Base-by-base conservation (phyloP, 2,888 invertebrate genomes). In the Acanthosoma haemorrhoidale region DNA sequence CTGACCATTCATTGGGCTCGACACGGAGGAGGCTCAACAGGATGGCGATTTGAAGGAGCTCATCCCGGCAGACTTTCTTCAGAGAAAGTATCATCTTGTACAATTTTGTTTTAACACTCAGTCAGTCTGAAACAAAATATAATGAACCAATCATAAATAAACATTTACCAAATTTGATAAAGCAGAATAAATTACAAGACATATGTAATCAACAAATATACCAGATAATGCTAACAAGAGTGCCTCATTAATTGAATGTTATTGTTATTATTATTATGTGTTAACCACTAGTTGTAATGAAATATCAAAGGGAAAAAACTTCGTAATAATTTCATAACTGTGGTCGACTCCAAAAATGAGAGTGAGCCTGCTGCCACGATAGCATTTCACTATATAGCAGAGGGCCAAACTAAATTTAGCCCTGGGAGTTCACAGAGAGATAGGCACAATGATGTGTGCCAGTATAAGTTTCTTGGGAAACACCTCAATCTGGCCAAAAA, bases 51-150 rank as follows among this genome's bases (percentile, higher is more conserved):
- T 92, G 88, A 74, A 94, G 81, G 77, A 93, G 82, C 82, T 92
- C 92, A 79, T 91, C 90, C 64, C 90, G 87, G 77, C 90, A 90
- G 59, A 90, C 82, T 80, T 92, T 92, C 82, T 92, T 92, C 76
- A 91, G 81, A 76, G 89, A 88, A 81, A 92, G 84, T 92, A 92
- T 92, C 61, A 51, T 67, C n/a, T 34, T 64, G 8, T n/a, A 16
- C 11, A 16, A 31, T 16, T 59, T 29, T 29, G 15, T 57, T 43
- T 67, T 11, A 67, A n/a, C 34, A 16, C 31, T 16, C 31, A 25
- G 21, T 51, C 51, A 57, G 43, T 57, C 67, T 67, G 51, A 34
- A 67, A 67, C 25, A 51, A 13, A 31, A 34, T 11, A 34, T 32
- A 66, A 29, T 4, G 15, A 34, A 31, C 31, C 6, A 36, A 36